Percentiles rank a stretch among this genome's conserved stretches.
These are phyloP conservation scores for Fregata magnificens DNA, from an alignment of 2,113 vertebrate species.

Conservation along the genomic window DNA sequence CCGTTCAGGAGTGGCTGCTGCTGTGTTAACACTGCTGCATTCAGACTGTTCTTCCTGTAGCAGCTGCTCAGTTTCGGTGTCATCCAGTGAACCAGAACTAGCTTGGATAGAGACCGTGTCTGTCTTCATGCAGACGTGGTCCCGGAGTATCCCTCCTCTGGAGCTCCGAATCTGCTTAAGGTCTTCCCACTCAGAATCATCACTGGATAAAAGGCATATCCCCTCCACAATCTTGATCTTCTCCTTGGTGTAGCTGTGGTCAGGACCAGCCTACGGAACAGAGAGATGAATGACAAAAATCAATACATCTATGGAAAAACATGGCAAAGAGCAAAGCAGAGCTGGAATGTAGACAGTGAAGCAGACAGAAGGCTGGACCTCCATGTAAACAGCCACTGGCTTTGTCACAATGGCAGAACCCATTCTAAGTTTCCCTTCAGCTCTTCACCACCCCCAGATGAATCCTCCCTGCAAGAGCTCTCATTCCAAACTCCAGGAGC, in stretches of 20 bases:
- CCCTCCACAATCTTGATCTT: constrained; percentile 98
- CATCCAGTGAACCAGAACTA: constrained; percentile 92
- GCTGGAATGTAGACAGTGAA: neutral
- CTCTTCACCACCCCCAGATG: neutral
- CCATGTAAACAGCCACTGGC: neutral
- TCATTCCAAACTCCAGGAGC: neutral
- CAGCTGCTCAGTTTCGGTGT: constrained; percentile 95
- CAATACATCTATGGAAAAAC: neutral
- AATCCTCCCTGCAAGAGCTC: neutral
- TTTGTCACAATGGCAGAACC: neutral
- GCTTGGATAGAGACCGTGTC: constrained; percentile 96
- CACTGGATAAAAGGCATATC: constrained; percentile 91
- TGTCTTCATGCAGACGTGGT: constrained; percentile 94
- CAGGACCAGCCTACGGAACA: constrained; percentile 79
- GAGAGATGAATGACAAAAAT: neutral
- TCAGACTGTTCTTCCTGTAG: constrained; percentile 95
- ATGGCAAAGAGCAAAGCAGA: neutral
- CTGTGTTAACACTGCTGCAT: constrained; percentile 90
- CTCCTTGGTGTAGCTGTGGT: constrained; percentile 92
- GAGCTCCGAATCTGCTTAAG: constrained; percentile 93
- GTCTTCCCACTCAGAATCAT: constrained; percentile 95
- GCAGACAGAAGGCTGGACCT: neutral
- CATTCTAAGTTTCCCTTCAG: neutral
- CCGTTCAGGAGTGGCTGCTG: constrained; percentile 83
- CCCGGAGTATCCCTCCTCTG: constrained; percentile 87